Percentiles rank a stretch among this genome's conserved stretches.
phyloP scores from a whole-genome alignment of 1,140 invertebrate genomes.

The Mercenaria mercenaria region DNA sequence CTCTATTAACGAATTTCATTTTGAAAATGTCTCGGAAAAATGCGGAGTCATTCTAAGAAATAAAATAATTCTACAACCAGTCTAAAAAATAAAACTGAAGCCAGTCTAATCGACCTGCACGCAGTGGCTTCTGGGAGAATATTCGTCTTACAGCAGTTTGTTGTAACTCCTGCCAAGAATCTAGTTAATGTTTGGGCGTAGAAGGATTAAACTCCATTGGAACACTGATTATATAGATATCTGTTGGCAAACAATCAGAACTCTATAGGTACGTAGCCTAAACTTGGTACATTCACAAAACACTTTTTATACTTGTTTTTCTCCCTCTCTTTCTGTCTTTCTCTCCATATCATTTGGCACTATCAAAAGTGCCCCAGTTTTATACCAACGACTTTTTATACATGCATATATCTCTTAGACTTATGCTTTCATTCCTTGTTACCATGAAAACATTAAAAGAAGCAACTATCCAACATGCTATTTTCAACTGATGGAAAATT shows the following conservation, averaged over 20 bases:
- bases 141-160: constrained; percentile 5
- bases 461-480: too few species aligned
- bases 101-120: constrained; percentile 21
- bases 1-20: too few species aligned
- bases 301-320: not conserved
- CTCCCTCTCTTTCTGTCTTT: not conserved
- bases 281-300: constrained; percentile 41
- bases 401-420: too few species aligned
- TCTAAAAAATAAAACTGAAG: not conserved
- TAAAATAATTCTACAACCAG: too few species aligned
- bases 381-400: too few species aligned
- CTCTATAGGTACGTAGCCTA: not conserved
- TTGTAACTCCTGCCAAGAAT: constrained; percentile 14
- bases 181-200: constrained; percentile 35
- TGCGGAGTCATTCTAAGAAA: too few species aligned
- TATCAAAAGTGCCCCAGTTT: not conserved
- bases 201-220: constrained; percentile 1
- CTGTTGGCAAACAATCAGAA: constrained; percentile 8
- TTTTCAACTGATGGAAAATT: too few species aligned
- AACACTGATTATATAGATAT: constrained; percentile 21
- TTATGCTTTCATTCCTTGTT: too few species aligned
- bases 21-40: too few species aligned
- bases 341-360: not conserved
- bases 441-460: too few species aligned
- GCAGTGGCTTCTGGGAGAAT: not conserved